Percentiles rank a stretch among this genome's conserved stretches.
phyloP scores from a whole-genome alignment of 2,888 invertebrate species.

The Teleiodes luculella region DNA sequence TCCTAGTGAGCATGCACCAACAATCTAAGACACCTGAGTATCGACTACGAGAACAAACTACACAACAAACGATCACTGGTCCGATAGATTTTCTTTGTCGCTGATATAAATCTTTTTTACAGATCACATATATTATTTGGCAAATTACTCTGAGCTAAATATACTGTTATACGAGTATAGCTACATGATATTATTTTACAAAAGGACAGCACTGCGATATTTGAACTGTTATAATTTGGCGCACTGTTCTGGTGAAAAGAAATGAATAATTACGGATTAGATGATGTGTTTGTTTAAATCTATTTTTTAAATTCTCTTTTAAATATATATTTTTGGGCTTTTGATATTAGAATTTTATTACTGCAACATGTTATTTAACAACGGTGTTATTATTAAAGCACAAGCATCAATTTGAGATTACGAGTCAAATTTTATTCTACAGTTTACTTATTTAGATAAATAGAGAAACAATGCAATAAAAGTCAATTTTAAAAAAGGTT shows the following conservation, averaged over 20 bases:
- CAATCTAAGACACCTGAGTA: constrained; percentile 71
- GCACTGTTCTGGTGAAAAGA: background rate
- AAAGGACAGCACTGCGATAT: background rate
- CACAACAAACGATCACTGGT: constrained; percentile 70
- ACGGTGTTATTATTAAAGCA: constrained; percentile 1
- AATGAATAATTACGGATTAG: constrained; percentile 1
- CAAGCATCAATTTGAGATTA: background rate
- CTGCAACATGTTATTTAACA: background rate
- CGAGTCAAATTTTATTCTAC: background rate
- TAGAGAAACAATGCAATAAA: background rate
- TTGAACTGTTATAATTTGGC: background rate
- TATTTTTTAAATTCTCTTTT: background rate
- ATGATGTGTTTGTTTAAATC: background rate
- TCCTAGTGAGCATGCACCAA: constrained; percentile 64
- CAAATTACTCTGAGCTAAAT: constrained; percentile 62
- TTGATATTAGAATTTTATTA: background rate
- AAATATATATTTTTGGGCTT: background rate
- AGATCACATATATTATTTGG: constrained; percentile 72
- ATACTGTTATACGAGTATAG: background rate
- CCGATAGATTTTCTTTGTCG: constrained; percentile 53
- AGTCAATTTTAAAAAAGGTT: background rate
- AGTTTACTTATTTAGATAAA: background rate
- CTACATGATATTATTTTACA: background rate
- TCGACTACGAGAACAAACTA: constrained; percentile 64
- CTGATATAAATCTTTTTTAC: constrained; percentile 48